Percentiles rank a stretch among this genome's conserved stretches.
phyloP scores from a whole-genome alignment of 2,113 vertebrate species.

The Oryzias curvinotus region DNA sequence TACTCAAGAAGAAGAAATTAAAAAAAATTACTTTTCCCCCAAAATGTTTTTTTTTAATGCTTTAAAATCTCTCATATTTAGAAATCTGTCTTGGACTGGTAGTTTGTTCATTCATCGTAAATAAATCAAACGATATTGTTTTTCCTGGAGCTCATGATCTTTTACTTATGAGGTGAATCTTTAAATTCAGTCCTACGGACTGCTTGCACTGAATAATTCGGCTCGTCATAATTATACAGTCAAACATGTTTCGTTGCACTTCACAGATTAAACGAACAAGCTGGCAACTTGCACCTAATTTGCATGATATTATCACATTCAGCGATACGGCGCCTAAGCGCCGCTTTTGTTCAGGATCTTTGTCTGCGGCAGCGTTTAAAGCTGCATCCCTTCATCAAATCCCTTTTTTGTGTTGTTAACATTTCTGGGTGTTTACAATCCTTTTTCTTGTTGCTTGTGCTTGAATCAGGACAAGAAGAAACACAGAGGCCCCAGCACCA shows the following conservation, averaged over 20 bases:
- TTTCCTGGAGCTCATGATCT: background rate
- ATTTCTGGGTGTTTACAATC: background rate
- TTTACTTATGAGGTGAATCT: slow-evolving; percentile 36
- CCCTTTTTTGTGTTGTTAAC: background rate
- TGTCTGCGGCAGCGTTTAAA: background rate
- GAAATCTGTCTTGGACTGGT: too few relatives aligned
- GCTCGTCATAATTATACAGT: slow-evolving; percentile 29
- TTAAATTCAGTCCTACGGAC: slow-evolving; percentile 10
- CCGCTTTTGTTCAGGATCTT: slow-evolving; percentile 10
- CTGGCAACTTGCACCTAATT: slow-evolving; percentile 26
- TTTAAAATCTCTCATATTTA: too few relatives aligned
- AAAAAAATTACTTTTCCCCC: too few relatives aligned
- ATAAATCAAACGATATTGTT: too few relatives aligned
- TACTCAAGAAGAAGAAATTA: too few relatives aligned
- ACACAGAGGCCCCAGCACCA: slow-evolving; percentile 87
- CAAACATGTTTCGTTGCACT: slow-evolving; percentile 45
- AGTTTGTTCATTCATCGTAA: too few relatives aligned
- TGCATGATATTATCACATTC: slow-evolving; percentile 36
- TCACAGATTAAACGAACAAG: slow-evolving; percentile 42
- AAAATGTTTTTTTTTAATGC: too few relatives aligned
- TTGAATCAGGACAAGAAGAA: slow-evolving; percentile 86
- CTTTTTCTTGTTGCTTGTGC: background rate
- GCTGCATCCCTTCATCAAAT: background rate
- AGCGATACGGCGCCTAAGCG: slow-evolving; percentile 6
- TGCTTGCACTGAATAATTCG: slow-evolving; percentile 8